A percentile compares a stretch with the other conserved stretches of the same genome.
Conservation (phyloP, 1,140 invertebrate species). For the Drosophila nasuta region DNA sequence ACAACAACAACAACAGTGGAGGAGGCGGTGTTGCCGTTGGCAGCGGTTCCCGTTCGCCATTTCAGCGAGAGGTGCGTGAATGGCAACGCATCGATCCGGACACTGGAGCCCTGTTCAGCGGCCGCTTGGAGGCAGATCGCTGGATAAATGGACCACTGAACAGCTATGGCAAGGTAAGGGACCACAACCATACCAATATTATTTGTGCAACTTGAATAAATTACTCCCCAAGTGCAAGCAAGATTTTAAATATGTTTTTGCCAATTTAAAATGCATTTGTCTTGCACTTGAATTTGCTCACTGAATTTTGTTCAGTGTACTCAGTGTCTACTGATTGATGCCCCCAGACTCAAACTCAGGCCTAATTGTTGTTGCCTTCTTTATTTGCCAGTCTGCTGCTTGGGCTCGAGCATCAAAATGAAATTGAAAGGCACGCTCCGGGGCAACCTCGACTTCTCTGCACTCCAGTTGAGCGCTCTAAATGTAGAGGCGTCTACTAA, state of each 20-base stretch:
- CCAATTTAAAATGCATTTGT: background rate
- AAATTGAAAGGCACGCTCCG: slow-evolving; percentile 68
- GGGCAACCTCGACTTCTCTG: slow-evolving; percentile 3
- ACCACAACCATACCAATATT: slow-evolving; percentile 6
- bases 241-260: background rate
- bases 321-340: slow-evolving; percentile 60
- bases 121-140: slow-evolving; percentile 84
- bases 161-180: slow-evolving; percentile 84
- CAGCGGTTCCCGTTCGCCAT: slow-evolving; percentile 72
- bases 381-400: slow-evolving; percentile 53
- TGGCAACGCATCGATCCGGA: slow-evolving; percentile 85
- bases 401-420: slow-evolving; percentile 47
- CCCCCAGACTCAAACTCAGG: slow-evolving; percentile 19
- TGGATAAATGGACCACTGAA: slow-evolving; percentile 84
- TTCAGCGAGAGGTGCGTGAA: slow-evolving; percentile 84
- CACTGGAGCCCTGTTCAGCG: slow-evolving; percentile 83
- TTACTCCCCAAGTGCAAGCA: background rate
- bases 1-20: slow-evolving; percentile 5
- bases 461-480: slow-evolving; percentile 36
- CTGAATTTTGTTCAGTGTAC: slow-evolving; percentile 28
- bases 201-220: background rate
- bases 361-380: slow-evolving; percentile 59
- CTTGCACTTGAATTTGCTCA: background rate
- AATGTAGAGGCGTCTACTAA: slow-evolving; percentile 73
- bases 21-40: slow-evolving; percentile 19